These are phyloP conservation scores for Hipposideros larvatus DNA, from an alignment of 2,797 vertebrate genomes.

Conservation along the genomic window DNA sequence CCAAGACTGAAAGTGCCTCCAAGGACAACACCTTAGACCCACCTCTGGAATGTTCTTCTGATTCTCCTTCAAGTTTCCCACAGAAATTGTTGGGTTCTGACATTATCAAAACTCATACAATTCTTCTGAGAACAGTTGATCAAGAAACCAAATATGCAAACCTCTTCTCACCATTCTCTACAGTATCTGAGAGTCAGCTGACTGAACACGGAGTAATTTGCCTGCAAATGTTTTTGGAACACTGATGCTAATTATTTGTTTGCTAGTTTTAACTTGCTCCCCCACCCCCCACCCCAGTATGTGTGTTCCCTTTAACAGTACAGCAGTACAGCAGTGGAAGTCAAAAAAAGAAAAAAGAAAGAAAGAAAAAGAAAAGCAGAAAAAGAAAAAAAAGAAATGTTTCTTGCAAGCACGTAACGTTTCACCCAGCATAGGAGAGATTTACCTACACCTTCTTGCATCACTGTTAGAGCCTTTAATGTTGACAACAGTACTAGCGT, in stretches of 20 bases:
- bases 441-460: slow-evolving; percentile 53
- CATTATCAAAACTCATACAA: slow-evolving; percentile 81
- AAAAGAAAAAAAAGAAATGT: slow-evolving; percentile 5
- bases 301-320: slow-evolving; percentile 51
- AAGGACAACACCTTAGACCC: slow-evolving; percentile 86
- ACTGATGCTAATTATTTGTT: slow-evolving; percentile 64
- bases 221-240: slow-evolving; percentile 29
- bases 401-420: slow-evolving; percentile 47
- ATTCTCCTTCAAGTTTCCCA: slow-evolving; percentile 86
- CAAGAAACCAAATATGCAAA: too few species aligned
- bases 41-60: slow-evolving; percentile 89
- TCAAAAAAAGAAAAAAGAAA: neutral
- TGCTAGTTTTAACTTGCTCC: slow-evolving; percentile 50
- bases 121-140: too few species aligned
- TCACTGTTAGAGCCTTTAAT: slow-evolving; percentile 75
- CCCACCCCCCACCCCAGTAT: neutral
- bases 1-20: slow-evolving; percentile 67
- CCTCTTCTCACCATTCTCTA: too few species aligned
- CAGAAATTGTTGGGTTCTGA: slow-evolving; percentile 83
- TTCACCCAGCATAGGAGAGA: neutral
- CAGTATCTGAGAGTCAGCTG: too few species aligned
- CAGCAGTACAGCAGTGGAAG: slow-evolving; percentile 54
- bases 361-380: neutral
- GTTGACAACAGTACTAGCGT: slow-evolving; percentile 71
- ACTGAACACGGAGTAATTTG: too few species aligned